Evolutionary conservation across 1,140 invertebrate species (phyloP).

Genomic region (Monochamus saltuarius): DNA sequence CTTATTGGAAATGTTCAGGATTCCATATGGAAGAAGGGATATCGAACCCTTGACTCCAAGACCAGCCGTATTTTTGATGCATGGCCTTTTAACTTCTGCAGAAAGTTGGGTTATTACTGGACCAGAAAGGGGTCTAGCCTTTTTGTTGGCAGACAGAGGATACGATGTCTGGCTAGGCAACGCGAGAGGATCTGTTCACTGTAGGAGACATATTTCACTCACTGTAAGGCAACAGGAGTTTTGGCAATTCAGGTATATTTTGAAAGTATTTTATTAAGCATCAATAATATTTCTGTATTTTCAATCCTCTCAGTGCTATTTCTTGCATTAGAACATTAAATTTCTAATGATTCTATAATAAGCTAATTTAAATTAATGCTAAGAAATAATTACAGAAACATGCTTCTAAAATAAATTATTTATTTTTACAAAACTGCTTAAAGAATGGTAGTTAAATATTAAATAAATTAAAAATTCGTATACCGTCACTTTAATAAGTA

Average conservation of each 20-base stretch:
- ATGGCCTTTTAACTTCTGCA: constrained; percentile 33
- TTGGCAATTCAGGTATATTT: not conserved
- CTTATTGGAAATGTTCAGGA: constrained; percentile 66
- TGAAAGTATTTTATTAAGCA: too few species aligned
- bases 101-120: constrained; percentile 26
- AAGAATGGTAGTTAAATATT: too few species aligned
- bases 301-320: too few species aligned
- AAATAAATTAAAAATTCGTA: too few species aligned
- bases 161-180: constrained; percentile 68
- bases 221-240: constrained; percentile 29
- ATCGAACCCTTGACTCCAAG: not conserved
- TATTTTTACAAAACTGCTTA: too few species aligned
- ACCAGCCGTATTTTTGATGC: constrained; percentile 53
- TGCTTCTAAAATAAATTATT: too few species aligned
- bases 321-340: too few species aligned
- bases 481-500: too few species aligned
- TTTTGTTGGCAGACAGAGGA: constrained; percentile 42
- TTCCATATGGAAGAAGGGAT: constrained; percentile 52
- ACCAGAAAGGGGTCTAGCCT: constrained; percentile 36
- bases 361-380: too few species aligned
- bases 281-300: too few species aligned
- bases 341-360: too few species aligned
- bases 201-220: constrained; percentile 58
- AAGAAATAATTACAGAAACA: too few species aligned
- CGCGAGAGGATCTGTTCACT: constrained; percentile 67